Evolutionary conservation across 2,888 invertebrate genomes (phyloP).

Genomic region (Drosophila eohydei): DNA sequence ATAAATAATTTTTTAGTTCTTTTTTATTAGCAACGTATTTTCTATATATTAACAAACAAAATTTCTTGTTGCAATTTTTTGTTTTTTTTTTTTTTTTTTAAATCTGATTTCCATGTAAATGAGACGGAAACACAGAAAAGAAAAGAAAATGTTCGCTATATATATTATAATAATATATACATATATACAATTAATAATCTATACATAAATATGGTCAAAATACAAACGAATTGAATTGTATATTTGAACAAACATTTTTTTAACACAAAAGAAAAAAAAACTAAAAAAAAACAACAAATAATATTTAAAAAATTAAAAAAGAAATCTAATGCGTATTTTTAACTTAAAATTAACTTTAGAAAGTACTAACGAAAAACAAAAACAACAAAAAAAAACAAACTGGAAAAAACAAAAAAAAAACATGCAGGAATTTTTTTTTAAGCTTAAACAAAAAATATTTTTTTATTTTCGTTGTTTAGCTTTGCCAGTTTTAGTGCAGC

Average conservation of each 20-base stretch:
- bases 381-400: slow-evolving; percentile 2
- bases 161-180: slow-evolving; percentile 49
- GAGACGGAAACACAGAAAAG: slow-evolving; percentile 2
- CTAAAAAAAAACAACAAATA: slow-evolving; percentile 20
- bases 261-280: slow-evolving; percentile 27
- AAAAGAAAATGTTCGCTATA: slow-evolving; percentile 27
- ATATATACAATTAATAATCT: slow-evolving; percentile 8
- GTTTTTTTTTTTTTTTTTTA: slow-evolving; percentile 12
- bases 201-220: slow-evolving; percentile 22
- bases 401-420: slow-evolving; percentile 12
- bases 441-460: not conserved
- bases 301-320: slow-evolving; percentile 7
- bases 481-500: slow-evolving; percentile 30
- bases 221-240: slow-evolving; percentile 55
- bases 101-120: slow-evolving; percentile 23
- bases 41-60: slow-evolving; percentile 31
- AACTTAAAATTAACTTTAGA: slow-evolving; percentile 49
- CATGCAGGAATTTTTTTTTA: slow-evolving; percentile 19
- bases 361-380: slow-evolving; percentile 52
- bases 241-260: slow-evolving; percentile 40
- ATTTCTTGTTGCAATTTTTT: slow-evolving; percentile 52
- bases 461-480: slow-evolving; percentile 13
- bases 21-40: slow-evolving; percentile 32
- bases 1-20: slow-evolving; percentile 41
- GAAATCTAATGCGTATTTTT: slow-evolving; percentile 41